Conservation (phyloP, 2,888 invertebrate species). For the Megamerina dolium region DNA sequence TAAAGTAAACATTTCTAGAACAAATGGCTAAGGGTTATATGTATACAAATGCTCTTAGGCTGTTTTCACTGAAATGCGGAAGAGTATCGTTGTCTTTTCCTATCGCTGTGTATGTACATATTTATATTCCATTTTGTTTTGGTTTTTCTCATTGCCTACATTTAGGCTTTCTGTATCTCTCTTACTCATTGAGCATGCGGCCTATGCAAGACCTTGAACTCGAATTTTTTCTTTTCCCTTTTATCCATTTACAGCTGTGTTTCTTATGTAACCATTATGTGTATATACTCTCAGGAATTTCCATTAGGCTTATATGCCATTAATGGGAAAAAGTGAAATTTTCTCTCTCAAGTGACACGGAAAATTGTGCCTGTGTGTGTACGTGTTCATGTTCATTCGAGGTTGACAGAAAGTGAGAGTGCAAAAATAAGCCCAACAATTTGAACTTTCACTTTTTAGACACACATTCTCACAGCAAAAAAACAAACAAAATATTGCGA, state of each 20-base stretch:
- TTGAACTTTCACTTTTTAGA: slow-evolving; percentile 37
- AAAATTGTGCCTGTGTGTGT: neutral
- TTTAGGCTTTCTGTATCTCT: slow-evolving; percentile 25
- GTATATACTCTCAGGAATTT: slow-evolving; percentile 5
- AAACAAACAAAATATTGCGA: neutral
- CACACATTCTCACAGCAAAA: slow-evolving; percentile 29
- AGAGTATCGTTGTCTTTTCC: too few species aligned
- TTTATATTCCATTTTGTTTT: neutral
- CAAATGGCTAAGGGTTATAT: too few species aligned
- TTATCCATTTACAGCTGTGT: slow-evolving; percentile 9
- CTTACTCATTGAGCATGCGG: slow-evolving; percentile 40
- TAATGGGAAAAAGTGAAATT: neutral
- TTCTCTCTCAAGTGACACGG: neutral
- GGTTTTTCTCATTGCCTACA: slow-evolving; percentile 26
- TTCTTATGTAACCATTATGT: slow-evolving; percentile 6
- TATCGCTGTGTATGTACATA: neutral
- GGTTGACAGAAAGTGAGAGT: too few species aligned
- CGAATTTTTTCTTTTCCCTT: slow-evolving; percentile 21
- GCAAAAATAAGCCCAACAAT: too few species aligned
- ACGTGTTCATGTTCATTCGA: neutral
- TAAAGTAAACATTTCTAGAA: too few species aligned
- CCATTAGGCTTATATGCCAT: too few species aligned
- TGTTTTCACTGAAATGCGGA: too few species aligned
- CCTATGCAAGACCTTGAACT: slow-evolving; percentile 45
- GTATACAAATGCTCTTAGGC: too few species aligned